Evolutionary conservation across 2,888 invertebrate species (phyloP).

Genomic region (Diarsia mendica): DNA sequence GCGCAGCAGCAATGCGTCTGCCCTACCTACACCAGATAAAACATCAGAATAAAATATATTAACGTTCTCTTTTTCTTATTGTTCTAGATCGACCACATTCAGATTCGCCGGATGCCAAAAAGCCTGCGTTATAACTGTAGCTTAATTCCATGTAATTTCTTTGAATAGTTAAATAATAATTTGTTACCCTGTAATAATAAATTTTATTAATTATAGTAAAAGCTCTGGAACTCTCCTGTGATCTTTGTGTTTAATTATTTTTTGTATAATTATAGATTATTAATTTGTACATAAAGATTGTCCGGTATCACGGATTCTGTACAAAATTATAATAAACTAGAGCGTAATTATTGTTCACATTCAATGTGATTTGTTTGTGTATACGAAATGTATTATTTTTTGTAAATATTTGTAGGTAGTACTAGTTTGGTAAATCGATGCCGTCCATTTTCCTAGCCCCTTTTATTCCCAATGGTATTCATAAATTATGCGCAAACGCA

Average conservation of each 20-base stretch:
- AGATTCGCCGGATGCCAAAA: slow-evolving; percentile 88
- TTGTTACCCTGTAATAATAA: slow-evolving; percentile 83
- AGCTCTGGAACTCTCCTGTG: slow-evolving; percentile 90
- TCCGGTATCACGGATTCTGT: slow-evolving; percentile 64
- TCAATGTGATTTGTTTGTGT: slow-evolving; percentile 73
- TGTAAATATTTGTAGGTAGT: slow-evolving; percentile 62
- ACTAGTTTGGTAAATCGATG: slow-evolving; percentile 45
- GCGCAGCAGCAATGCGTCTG: slow-evolving; percentile 65
- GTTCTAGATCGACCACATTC: slow-evolving; percentile 87
- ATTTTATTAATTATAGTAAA: slow-evolving; percentile 76
- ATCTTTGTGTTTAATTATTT: slow-evolving; percentile 84
- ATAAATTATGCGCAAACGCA: slow-evolving; percentile 66
- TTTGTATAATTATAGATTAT: slow-evolving; percentile 75
- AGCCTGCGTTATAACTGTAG: slow-evolving; percentile 87
- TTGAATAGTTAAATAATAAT: slow-evolving; percentile 78
- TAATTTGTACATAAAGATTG: slow-evolving; percentile 61
- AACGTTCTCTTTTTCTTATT: slow-evolving; percentile 66
- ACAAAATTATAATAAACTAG: slow-evolving; percentile 69
- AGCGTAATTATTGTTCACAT: slow-evolving; percentile 74
- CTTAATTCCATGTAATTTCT: slow-evolving; percentile 70
- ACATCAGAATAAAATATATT: slow-evolving; percentile 67
- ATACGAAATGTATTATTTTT: slow-evolving; percentile 68
- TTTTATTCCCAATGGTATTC: slow-evolving; percentile 56
- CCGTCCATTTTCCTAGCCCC: slow-evolving; percentile 58
- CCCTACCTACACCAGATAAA: slow-evolving; percentile 65